phyloP scores from a whole-genome alignment of 2,888 invertebrate genomes.

The Dione vanillae region DNA sequence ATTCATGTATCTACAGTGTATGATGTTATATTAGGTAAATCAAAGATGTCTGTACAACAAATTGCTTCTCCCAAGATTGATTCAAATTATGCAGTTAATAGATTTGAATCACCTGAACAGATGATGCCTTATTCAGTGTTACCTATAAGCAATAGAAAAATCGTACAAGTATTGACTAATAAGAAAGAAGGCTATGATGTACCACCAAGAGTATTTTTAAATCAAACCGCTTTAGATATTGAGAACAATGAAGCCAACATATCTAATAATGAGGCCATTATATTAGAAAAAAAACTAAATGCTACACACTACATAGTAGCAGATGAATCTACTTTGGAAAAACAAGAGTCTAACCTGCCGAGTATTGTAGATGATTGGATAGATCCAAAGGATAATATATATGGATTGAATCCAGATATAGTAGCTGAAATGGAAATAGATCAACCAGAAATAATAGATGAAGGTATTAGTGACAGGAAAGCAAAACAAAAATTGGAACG shows the following conservation, averaged over 20 bases:
- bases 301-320: constrained; percentile 58
- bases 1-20: constrained; percentile 55
- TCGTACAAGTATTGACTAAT: constrained; percentile 59
- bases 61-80: constrained; percentile 23
- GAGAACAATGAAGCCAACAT: constrained; percentile 58
- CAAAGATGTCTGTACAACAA: constrained; percentile 38
- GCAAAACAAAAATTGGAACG: constrained; percentile 70
- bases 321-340: constrained; percentile 60
- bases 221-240: constrained; percentile 71
- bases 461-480: constrained; percentile 64
- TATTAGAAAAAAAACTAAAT: constrained; percentile 67
- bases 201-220: constrained; percentile 68
- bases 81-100: constrained; percentile 37
- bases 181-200: constrained; percentile 47
- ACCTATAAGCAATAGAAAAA: constrained; percentile 57
- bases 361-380: constrained; percentile 71
- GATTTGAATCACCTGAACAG: constrained; percentile 42
- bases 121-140: constrained; percentile 66
- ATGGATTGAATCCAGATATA: constrained; percentile 65
- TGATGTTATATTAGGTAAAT: constrained; percentile 66
- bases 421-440: constrained; percentile 76
- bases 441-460: constrained; percentile 69
- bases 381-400: constrained; percentile 64
- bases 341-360: constrained; percentile 62
- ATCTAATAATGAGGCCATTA: constrained; percentile 64